Evolutionary conservation across 1,140 invertebrate species (phyloP), one percentile per base, ranked within the genome.

Genomic region (Orchesella cincta): DNA sequence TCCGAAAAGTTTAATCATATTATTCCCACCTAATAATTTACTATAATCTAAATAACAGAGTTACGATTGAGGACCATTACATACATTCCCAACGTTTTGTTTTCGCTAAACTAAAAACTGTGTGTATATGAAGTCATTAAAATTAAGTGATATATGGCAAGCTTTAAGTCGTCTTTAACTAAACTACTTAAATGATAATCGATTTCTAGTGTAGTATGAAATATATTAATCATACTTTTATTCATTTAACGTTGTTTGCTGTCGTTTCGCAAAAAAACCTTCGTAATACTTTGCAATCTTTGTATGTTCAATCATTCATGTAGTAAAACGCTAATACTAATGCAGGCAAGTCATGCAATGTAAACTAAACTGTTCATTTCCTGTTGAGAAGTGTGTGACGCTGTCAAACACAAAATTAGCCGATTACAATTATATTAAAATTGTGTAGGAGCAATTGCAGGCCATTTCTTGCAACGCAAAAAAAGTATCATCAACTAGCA

Each of bases 121-220:
- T 57, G 3, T 57, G 52, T 57, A 23, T 57, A 23, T 57, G 52
- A 57, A 57, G 52, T 57, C 52, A 57, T 57, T 57, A 18, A 57
- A 57, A 57, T 14, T 18, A n/a, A 57, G 52, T 57, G 52, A 57
- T 57, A 57, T 23, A n/a, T 57, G 5, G 23, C 14, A 57, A 57
- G 52, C 52, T 57, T 57, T 57, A 57, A 57, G 52, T 23, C 23
- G 52, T 57, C 23, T 8, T 23, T 18, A 57, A 3, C 23, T 18
- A 57, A 18, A 57, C 8, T 57, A 23, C 23, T 26, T 14, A 5
- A 23, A 57, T 12, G 23, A 57, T 23, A 23, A 12, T 57, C 52
- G 14, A 57, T 57, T 14, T n/a, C n/a, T n/a, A 46, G 5, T 18
- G 39, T 46, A 5, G 39, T 8, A 46, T 8, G 5, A 46, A 46